Base-by-base conservation (phyloP, 2,888 invertebrate species). In the Drosophila ezoana region DNA sequence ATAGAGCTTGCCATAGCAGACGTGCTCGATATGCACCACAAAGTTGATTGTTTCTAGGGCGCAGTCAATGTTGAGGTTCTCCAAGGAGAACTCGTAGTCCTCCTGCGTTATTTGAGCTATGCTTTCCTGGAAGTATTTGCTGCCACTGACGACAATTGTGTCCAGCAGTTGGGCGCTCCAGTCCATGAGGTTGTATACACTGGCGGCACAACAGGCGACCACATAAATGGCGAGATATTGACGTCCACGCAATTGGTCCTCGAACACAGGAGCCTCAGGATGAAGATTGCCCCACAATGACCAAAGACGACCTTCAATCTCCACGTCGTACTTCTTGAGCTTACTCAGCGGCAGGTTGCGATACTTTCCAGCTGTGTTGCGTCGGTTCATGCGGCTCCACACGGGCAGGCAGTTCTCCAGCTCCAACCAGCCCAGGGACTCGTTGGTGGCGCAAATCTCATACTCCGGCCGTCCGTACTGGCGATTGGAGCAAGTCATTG, bases 211-310 rank as follows among this genome's bases (percentile, higher is more conserved):
- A 9, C 93, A 87, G 1, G 93, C 94, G 32, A 95, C 92, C 13
- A 94, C 94, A 85, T 94, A 93, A 33, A 94, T 94, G 11, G 94
- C 94, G 48, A 94, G 91, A 43, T 94, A 93, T 87, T 96, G 96
- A 75, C 94, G 95, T 0, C 95, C 95, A 4, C 95, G 93, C 47
- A 93, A 90, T 2, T 87, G 81, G 13, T 90, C 89, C 0, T 92
- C 91, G 87, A 96, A 96, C 72, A 93, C 93, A 0, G 90, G 80
- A 37, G 95, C 94, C 54, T 93, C 90, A 3, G 95, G 95, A 91
- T 95, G 95, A 14, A 95, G 83, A 35, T 93, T 93, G 1, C 95
- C 95, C 94, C 95, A 94, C 1, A 96, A 90, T 0, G 96, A 95
- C 92, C 93, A 96, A 0, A 96, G 90, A 68, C 95, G 95, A 1